These are phyloP conservation scores for Plusia festucae DNA, from an alignment of 2,888 invertebrate genomes.

Conservation along the genomic window DNA sequence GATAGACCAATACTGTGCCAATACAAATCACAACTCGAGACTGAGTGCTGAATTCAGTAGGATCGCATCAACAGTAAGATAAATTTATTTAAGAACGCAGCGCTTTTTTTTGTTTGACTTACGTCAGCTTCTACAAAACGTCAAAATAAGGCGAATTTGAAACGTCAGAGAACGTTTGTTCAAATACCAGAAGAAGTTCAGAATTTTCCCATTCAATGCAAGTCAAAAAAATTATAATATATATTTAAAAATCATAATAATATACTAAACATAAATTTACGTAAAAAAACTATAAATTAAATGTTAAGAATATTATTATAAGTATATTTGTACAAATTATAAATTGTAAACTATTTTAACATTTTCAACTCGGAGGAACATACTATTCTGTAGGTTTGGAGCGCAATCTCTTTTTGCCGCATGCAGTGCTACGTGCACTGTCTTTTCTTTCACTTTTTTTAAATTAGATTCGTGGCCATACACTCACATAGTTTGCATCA, in stretches of 20 bases:
- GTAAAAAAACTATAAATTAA: too few species aligned
- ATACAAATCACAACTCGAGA: too few species aligned
- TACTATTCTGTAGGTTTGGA: constrained; percentile 12
- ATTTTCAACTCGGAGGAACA: not conserved
- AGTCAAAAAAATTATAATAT: too few species aligned
- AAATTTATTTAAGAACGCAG: constrained; percentile 13
- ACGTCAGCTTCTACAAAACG: not conserved
- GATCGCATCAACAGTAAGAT: too few species aligned
- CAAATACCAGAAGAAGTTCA: constrained; percentile 19
- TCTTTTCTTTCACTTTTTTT: constrained; percentile 30
- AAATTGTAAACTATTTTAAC: too few species aligned
- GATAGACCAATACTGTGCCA: too few species aligned
- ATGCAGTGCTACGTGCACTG: constrained; percentile 56
- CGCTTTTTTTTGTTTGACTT: not conserved
- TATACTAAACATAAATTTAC: too few species aligned
- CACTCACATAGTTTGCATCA: constrained; percentile 81
- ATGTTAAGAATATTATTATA: too few species aligned
- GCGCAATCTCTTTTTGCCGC: constrained; percentile 45
- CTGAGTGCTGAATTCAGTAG: too few species aligned
- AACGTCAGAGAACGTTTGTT: constrained; percentile 30
- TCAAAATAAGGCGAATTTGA: constrained; percentile 12
- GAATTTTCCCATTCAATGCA: not conserved
- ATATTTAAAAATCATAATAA: too few species aligned
- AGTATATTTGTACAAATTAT: too few species aligned
- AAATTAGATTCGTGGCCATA: constrained; percentile 29